A percentile compares a stretch with the other conserved stretches of the same genome.
phyloP scores from a whole-genome alignment of 1,140 invertebrate species.

The Goniozus legneri region DNA sequence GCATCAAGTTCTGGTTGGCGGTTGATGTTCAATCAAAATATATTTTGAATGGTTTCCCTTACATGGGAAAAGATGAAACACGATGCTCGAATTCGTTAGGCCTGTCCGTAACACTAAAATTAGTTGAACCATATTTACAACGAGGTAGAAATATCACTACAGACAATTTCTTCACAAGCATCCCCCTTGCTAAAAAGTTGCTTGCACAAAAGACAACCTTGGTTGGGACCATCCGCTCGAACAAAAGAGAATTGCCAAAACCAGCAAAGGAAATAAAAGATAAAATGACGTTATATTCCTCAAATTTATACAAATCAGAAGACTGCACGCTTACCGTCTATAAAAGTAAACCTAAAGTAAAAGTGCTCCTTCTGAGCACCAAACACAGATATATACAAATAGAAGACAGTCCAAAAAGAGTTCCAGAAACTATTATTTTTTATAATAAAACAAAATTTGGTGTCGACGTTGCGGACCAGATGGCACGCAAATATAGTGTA shows the following conservation, averaged over 20 bases:
- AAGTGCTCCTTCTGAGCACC: constrained; percentile 9
- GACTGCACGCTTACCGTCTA: constrained; percentile 9
- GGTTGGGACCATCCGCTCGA: constrained; percentile 26
- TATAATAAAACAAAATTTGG: constrained; percentile 33
- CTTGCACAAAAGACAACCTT: constrained; percentile 24
- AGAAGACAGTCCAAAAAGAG: constrained; percentile 3
- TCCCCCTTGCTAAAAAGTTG: constrained; percentile 27
- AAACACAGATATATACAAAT: constrained; percentile 9
- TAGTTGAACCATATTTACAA: constrained; percentile 23
- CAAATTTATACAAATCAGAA: constrained; percentile 13
- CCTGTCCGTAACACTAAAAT: constrained; percentile 16
- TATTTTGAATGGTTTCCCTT: constrained; percentile 34
- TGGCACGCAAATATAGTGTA: constrained; percentile 27
- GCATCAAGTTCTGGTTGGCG: constrained; percentile 42
- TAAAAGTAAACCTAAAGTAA: constrained; percentile 12
- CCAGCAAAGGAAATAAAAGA: constrained; percentile 19
- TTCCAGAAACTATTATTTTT: constrained; percentile 15
- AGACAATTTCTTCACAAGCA: constrained; percentile 33
- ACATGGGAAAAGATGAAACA: constrained; percentile 29
- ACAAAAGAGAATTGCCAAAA: constrained; percentile 30
- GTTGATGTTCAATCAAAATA: constrained; percentile 25
- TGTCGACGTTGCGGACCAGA: constrained; percentile 29
- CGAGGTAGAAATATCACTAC: constrained; percentile 29
- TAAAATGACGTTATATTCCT: constrained; percentile 14
- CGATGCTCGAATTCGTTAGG: constrained; percentile 12